phyloP scores from a whole-genome alignment of 2,113 vertebrate genomes.

The Vulpes vulpes region DNA sequence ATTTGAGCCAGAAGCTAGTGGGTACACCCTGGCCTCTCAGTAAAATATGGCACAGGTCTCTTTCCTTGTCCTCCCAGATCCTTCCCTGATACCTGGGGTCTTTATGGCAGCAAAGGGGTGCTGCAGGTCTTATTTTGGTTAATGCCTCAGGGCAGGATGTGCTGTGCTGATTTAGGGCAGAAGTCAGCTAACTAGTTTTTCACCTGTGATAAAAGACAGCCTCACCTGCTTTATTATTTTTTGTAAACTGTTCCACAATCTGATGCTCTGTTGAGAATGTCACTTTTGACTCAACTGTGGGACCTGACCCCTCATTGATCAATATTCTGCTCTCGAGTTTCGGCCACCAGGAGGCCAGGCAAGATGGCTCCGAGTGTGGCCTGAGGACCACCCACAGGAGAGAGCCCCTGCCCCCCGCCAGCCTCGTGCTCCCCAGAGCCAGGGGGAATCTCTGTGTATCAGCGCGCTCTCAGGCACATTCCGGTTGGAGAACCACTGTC shows the following conservation, averaged over 20 bases:
- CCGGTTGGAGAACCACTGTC: background rate
- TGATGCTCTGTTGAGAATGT: background rate
- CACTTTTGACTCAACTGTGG: background rate
- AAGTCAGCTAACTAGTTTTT: background rate
- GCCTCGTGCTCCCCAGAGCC: background rate
- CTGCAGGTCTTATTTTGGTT: background rate
- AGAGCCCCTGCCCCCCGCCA: background rate
- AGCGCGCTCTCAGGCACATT: background rate
- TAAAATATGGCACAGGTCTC: background rate
- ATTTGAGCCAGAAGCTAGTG: background rate
- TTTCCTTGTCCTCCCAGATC: background rate
- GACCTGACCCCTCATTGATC: conserved; percentile 21
- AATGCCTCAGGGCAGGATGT: background rate
- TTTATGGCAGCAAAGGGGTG: rapidly evolving
- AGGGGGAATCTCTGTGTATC: background rate
- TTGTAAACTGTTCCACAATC: background rate
- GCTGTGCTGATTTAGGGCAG: background rate
- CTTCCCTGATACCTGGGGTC: background rate
- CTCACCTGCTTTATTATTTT: background rate
- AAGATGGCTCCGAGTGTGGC: conserved; percentile 33
- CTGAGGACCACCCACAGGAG: conserved; percentile 9
- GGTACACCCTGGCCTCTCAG: background rate
- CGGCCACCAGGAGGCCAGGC: background rate
- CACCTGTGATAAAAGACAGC: background rate
- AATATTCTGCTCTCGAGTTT: background rate